Percentiles rank a stretch among this genome's conserved stretches.
These are phyloP conservation scores for Eleginops maclovinus DNA, from an alignment of 2,113 vertebrate species.

Conservation along the genomic window DNA sequence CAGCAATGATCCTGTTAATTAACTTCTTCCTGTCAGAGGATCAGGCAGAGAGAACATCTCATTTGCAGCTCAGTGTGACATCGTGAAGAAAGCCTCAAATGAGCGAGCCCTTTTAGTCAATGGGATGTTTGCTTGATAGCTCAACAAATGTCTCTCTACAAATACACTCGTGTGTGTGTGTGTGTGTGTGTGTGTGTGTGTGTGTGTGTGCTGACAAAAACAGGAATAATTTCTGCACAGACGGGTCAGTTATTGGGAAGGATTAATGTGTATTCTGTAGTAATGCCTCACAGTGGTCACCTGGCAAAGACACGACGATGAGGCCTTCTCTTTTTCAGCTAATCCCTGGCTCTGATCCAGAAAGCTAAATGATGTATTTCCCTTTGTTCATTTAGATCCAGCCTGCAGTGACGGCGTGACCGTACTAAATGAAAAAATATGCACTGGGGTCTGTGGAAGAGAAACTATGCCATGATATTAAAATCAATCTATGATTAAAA, in stretches of 20 bases:
- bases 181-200: slow-evolving; percentile 14
- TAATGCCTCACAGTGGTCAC: slow-evolving; percentile 12
- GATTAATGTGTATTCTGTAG: slow-evolving; percentile 6
- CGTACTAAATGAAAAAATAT: background rate
- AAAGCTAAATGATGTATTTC: background rate
- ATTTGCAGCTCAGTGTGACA: slow-evolving; percentile 53
- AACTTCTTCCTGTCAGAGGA: slow-evolving; percentile 55
- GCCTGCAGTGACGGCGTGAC: no score
- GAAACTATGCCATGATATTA: background rate
- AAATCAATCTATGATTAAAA: background rate
- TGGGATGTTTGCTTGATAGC: slow-evolving; percentile 1
- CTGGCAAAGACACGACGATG: slow-evolving; percentile 4
- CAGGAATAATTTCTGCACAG: background rate
- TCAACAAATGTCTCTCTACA: slow-evolving; percentile 26
- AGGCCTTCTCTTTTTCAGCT: background rate
- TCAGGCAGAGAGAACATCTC: slow-evolving; percentile 55
- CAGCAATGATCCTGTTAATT: slow-evolving; percentile 64
- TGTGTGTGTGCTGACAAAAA: background rate
- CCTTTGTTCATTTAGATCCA: background rate
- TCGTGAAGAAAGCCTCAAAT: slow-evolving; percentile 50
- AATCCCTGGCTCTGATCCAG: slow-evolving; percentile 4
- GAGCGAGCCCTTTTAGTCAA: slow-evolving; percentile 24
- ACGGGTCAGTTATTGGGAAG: background rate
- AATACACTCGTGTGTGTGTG: slow-evolving; percentile 21
- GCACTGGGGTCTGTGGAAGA: background rate